Percentiles rank a stretch among this genome's conserved stretches.
Conservation (phyloP, 2,888 invertebrate genomes). For the Leptopterna dolabrata region DNA sequence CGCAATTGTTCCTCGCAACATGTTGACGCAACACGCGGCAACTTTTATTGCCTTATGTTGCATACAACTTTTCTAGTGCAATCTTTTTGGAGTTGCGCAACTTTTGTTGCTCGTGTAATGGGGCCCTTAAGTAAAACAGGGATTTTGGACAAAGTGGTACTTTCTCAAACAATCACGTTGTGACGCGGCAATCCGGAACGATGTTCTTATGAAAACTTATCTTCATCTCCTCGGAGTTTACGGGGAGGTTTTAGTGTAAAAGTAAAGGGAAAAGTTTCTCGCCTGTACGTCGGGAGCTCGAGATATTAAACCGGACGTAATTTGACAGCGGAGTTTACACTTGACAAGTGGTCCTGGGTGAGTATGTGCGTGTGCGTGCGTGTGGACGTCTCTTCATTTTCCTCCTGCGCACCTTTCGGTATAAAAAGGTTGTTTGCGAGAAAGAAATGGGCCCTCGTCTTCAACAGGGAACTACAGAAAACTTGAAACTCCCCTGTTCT, state of each 20-base stretch:
- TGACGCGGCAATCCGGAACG: too few relatives aligned
- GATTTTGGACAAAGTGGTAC: too few relatives aligned
- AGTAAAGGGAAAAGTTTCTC: neutral
- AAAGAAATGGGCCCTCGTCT: neutral
- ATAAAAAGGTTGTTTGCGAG: neutral
- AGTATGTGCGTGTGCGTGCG: neutral
- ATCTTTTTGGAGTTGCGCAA: too few relatives aligned
- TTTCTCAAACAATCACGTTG: too few relatives aligned
- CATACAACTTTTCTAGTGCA: too few relatives aligned
- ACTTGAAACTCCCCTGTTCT: too few relatives aligned
- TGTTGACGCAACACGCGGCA: too few relatives aligned
- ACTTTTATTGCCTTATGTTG: too few relatives aligned
- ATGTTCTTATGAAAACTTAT: neutral
- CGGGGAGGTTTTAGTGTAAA: neutral
- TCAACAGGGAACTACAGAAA: neutral
- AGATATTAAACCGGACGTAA: neutral
- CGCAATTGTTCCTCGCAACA: too few relatives aligned
- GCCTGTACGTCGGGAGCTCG: neutral
- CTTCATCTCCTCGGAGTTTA: neutral
- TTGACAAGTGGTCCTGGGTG: neutral
- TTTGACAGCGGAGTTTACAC: neutral
- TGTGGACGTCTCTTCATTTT: neutral
- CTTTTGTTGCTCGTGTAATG: too few relatives aligned
- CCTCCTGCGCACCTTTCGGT: neutral
- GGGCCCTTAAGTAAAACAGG: too few relatives aligned